Percentiles rank a stretch among this genome's conserved stretches.
Evolutionary conservation across 2,113 vertebrate species (phyloP).

Genomic region (Triplophysa rosa): DNA sequence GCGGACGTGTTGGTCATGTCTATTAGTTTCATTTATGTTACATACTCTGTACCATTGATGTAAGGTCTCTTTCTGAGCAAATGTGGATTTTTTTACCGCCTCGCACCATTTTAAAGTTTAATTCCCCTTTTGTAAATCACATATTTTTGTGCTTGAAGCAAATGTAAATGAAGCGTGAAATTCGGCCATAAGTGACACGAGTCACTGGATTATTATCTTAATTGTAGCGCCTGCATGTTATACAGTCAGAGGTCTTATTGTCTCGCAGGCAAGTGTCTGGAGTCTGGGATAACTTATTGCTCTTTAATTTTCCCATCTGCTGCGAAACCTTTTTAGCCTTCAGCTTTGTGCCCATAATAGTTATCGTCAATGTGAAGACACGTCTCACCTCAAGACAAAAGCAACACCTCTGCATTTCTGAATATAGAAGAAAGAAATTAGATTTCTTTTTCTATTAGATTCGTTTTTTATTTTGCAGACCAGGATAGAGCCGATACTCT

Average conservation of each 20-base stretch:
- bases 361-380: constrained; percentile 45
- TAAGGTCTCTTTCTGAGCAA: too few relatives aligned
- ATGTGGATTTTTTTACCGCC: too few relatives aligned
- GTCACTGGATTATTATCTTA: constrained; percentile 14
- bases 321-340: constrained; percentile 51
- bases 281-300: constrained; percentile 30
- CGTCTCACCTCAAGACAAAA: constrained; percentile 44
- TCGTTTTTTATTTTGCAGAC: background rate
- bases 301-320: constrained; percentile 40
- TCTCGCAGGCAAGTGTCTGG: constrained; percentile 29
- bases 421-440: background rate
- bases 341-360: constrained; percentile 55
- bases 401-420: constrained; percentile 32
- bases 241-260: constrained; percentile 35
- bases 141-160: background rate
- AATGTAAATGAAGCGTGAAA: constrained; percentile 13
- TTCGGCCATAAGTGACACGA: background rate
- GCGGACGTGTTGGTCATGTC: too few relatives aligned
- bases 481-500: background rate
- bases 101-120: too few relatives aligned
- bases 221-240: constrained; percentile 19
- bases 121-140: background rate
- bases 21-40: too few relatives aligned
- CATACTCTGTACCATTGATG: too few relatives aligned
- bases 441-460: too few relatives aligned